A percentile compares a stretch with the other conserved stretches of the same genome.
Evolutionary conservation across 2,797 vertebrate genomes (phyloP).

Genomic region (Parauchenoglanis punctatus): DNA sequence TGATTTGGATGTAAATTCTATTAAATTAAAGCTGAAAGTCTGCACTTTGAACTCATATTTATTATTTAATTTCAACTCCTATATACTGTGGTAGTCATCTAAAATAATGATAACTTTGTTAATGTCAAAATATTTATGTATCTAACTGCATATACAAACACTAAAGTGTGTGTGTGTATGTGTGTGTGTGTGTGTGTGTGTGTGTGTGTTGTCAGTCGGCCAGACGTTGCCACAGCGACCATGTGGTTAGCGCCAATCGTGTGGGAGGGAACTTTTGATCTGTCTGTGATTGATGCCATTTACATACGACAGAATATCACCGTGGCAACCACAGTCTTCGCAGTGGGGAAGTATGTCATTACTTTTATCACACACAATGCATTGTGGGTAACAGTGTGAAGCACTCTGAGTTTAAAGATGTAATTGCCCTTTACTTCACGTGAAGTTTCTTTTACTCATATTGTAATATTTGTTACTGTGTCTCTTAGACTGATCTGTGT

Average conservation of each 20-base stretch:
- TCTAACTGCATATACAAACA: background rate
- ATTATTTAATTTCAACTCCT: too few species aligned
- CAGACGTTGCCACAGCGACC: constrained; percentile 66
- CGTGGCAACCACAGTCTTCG: constrained; percentile 68
- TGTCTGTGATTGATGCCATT: constrained; percentile 60
- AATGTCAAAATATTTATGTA: background rate
- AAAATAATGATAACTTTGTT: too few species aligned
- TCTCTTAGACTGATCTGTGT: background rate
- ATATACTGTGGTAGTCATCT: too few species aligned
- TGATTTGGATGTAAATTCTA: too few species aligned
- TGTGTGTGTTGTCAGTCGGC: constrained; percentile 42
- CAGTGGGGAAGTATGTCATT: constrained; percentile 67
- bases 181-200: constrained; percentile 1
- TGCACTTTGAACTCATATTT: too few species aligned
- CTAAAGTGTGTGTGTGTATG: background rate
- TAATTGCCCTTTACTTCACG: too few species aligned
- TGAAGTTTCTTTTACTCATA: background rate
- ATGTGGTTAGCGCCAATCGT: constrained; percentile 72
- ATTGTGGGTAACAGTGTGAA: background rate
- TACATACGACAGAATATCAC: constrained; percentile 71
- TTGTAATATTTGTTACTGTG: background rate
- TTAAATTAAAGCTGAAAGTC: too few species aligned
- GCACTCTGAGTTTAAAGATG: background rate
- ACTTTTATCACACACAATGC: background rate
- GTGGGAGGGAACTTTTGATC: constrained; percentile 72